Base-by-base conservation (phyloP, 2,797 vertebrate species). In the Bradypodion pumilum region DNA sequence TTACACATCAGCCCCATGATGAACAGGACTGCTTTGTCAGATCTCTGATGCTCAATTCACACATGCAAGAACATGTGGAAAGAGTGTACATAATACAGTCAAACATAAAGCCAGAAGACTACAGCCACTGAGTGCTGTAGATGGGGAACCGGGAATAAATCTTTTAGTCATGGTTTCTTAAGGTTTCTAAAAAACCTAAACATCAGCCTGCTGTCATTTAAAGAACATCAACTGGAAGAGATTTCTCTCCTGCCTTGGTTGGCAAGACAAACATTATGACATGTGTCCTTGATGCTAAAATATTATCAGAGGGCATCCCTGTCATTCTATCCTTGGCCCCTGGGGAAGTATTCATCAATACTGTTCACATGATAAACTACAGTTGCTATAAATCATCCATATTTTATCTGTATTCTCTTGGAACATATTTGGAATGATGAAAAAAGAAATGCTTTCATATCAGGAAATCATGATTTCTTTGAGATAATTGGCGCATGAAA, bases 321-420 rank as follows among this genome's bases (percentile, higher is more conserved):
- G 73, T 35, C 6, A 68, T 68, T 68, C 78, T 27, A 78, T 83
- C 0, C 16, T 52, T 81, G 68, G 37, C 42, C 65, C 9, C 52
- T 68, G 63, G 69, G 25, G 16, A 2, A 76, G 40, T n/a, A 27
- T 70, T 82, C 83, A 88, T 83, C 83, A 79, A 29, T 81, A 69
- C 23, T 65, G 74, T 19, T 78, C 86, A 68, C 73, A 68, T 79
- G 74, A 84, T 86, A 82, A 74, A 59, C 72, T 63, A 5, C 35
- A 1, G 77, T 40, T 85, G 74, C 81, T 78, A 44, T 32, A 68
- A 85, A 84, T 89, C 79, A 85, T 87, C 44, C 88, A 8, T 72
- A 42, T 80, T 84, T 85, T 37, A 70, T 1, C 56, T 62, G 79
- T 84, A n/a, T n/a, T n/a, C 87, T 12, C 46, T 12, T 65, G 7